phyloP scores from a whole-genome alignment of 2,888 invertebrate species.

The Heteropelma amictum region DNA sequence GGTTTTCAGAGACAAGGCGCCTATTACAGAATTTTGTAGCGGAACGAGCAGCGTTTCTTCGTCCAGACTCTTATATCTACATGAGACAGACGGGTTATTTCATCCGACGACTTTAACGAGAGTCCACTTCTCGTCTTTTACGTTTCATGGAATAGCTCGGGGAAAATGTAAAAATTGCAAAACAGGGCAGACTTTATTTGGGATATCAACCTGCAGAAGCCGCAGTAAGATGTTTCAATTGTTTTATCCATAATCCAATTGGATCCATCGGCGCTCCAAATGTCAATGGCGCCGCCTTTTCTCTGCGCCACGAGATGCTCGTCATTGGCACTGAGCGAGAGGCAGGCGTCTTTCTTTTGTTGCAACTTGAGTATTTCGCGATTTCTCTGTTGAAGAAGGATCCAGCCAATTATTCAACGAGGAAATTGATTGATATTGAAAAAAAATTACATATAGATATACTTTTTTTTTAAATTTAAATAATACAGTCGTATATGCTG shows the following conservation, averaged over 20 bases:
- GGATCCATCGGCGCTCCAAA: conserved; percentile 83
- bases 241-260: conserved; percentile 79
- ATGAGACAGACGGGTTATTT: conserved; percentile 19
- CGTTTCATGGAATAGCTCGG: too few species aligned
- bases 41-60: conserved; percentile 83
- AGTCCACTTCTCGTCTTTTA: too few species aligned
- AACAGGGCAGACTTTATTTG: too few species aligned
- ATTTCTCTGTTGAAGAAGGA: conserved; percentile 82
- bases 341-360: conserved; percentile 80
- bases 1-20: conserved; percentile 79
- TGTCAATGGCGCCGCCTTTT: conserved; percentile 85
- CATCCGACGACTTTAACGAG: too few species aligned
- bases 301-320: conserved; percentile 86
- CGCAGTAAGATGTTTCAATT: conserved; percentile 82
- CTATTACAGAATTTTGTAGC: conserved; percentile 82
- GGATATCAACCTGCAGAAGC: conserved; percentile 87
- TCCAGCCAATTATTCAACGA: background rate
- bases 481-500: conserved; percentile 64
- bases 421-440: background rate
- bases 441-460: background rate
- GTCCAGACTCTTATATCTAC: conserved; percentile 77
- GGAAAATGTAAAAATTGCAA: too few species aligned
- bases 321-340: conserved; percentile 81
- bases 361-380: conserved; percentile 84
- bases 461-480: background rate